Evolutionary conservation across 2,113 vertebrate genomes (phyloP).

Genomic region (Porphyrio hochstetteri): DNA sequence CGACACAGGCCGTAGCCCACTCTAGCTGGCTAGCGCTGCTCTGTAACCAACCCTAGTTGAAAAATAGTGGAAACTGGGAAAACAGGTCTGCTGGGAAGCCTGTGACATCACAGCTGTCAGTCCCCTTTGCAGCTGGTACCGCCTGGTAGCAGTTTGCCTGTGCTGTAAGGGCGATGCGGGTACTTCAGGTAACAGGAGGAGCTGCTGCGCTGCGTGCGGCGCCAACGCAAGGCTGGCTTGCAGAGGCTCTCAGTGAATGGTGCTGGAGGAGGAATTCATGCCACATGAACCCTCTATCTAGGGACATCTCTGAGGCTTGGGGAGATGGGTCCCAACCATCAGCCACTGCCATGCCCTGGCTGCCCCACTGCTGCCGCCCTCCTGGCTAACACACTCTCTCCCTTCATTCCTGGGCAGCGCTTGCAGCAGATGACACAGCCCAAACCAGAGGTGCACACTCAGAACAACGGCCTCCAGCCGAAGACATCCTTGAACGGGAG

Average conservation of each 20-base stretch:
- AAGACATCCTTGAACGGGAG: conserved; percentile 64
- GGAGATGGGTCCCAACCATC: accelerated
- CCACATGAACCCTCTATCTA: neutral
- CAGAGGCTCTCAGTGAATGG: neutral
- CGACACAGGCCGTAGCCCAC: neutral
- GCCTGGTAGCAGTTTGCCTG: neutral
- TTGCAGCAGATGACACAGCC: conserved; percentile 84
- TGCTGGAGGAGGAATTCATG: neutral
- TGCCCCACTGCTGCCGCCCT: neutral
- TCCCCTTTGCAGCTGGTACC: neutral
- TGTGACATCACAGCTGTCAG: neutral
- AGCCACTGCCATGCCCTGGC: neutral
- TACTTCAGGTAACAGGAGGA: neutral
- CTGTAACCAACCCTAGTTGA: neutral
- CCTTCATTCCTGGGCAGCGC: conserved; percentile 71
- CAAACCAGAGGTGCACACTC: conserved; percentile 54
- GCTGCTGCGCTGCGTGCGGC: neutral
- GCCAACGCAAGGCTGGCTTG: too few species aligned
- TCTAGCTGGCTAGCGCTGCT: neutral
- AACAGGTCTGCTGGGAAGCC: neutral
- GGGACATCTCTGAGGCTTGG: neutral
- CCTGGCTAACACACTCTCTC: neutral
- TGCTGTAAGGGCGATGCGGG: neutral
- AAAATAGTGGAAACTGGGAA: neutral
- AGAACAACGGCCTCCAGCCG: conserved; percentile 69